Base-by-base conservation (phyloP, 2,797 vertebrate species). In the Enteromius afrohamiltoni region DNA sequence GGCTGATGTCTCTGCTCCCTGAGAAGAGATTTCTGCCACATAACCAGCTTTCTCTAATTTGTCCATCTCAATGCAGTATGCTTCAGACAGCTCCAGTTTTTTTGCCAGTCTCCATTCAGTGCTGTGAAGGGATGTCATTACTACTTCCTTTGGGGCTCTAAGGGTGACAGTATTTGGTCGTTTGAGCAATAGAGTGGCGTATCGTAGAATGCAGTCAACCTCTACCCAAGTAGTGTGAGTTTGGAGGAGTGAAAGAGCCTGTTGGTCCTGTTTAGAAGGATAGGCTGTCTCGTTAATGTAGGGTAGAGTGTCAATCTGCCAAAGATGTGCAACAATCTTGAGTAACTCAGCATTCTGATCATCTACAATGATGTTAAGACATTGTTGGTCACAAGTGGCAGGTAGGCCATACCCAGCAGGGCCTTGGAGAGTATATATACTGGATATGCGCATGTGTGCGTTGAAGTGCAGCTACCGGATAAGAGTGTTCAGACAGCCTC, bases 301-400 rank as follows among this genome's bases (percentile, higher is more conserved):
- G 14, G 49, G 49, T 19, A 74, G 45, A 6, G 45, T 73, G 23
- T 73, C 71, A 13, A 31, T 53, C 47, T 74, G 71, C 49, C 71
- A 75, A 10, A 75, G 29, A 7, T 5, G 49, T 19, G 37, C 71
- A 53, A 55, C 49, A 2, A 55, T 53, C 10, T 53, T 75, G 29
- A 75, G 19, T 14, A 55, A 2, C 17, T 73, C 69, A 31, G 23
- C 69, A 29, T 29, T 49, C 42, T 73, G 70, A 21, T 16, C 4
- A 6, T 51, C 49, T 21, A 53, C 19, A 40, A 21, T n/a, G 10
- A 75, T 75, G 31, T 75, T 21, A 10, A 75, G 29, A 55, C 21
- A 55, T 53, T 75, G 1, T n/a, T 68, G 65, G 8, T 68, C 65
- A 68, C 34, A n/a, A 17, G 19, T 34, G 6, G 21, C 9, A 21